phyloP scores from a whole-genome alignment of 2,797 vertebrate species.

The Labeo calbasu region DNA sequence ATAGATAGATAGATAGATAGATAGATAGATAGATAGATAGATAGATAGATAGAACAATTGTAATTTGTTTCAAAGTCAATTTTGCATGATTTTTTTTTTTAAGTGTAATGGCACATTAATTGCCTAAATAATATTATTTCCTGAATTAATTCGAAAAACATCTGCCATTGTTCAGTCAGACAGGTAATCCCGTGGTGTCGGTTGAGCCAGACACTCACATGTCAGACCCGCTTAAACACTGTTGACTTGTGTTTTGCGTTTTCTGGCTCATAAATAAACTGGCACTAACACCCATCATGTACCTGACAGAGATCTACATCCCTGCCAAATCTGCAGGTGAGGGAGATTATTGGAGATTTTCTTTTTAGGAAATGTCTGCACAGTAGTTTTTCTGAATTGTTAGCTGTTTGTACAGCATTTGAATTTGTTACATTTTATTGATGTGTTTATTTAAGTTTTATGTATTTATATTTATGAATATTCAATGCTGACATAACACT shows the following conservation, averaged over 20 bases:
- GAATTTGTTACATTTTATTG: background rate
- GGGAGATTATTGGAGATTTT: background rate
- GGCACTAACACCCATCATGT: background rate
- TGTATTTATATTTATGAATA: background rate
- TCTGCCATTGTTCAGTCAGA: background rate
- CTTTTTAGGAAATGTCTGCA: background rate
- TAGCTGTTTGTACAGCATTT: background rate
- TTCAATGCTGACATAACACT: background rate
- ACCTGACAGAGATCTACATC: background rate
- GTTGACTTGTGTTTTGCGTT: background rate
- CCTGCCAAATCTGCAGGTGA: conserved; percentile 5
- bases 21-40: too few relatives aligned
- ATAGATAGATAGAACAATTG: too few relatives aligned
- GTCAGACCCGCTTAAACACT: background rate
- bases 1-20: too few relatives aligned
- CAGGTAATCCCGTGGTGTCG: background rate
- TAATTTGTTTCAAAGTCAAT: too few relatives aligned
- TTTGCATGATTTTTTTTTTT: background rate
- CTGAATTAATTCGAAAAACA: background rate
- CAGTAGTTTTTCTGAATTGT: too few relatives aligned
- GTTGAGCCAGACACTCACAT: background rate
- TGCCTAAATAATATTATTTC: background rate
- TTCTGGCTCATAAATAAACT: conserved; percentile 6
- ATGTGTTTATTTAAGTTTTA: background rate
- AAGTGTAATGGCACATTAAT: background rate